A percentile compares a stretch with the other conserved stretches of the same genome.
Conservation (phyloP, 1,140 invertebrate genomes). For the Trinorchestia longiramus region DNA sequence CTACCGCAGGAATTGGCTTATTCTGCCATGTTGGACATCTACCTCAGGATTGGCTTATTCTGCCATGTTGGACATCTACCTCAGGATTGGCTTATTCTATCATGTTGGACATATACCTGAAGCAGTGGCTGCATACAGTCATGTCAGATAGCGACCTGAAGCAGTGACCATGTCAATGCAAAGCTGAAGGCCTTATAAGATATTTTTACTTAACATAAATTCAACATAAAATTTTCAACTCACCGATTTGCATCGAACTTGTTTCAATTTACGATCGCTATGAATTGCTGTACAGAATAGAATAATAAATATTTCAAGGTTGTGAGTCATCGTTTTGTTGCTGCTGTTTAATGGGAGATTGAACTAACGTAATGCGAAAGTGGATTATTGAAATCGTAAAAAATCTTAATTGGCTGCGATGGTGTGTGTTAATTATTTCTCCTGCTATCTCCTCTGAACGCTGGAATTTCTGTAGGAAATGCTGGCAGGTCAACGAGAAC, state of each 20-base stretch:
- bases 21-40: no score
- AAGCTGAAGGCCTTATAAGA: background rate
- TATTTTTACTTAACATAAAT: background rate
- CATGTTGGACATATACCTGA: no score
- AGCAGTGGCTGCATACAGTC: background rate
- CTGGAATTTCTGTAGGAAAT: background rate
- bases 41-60: no score
- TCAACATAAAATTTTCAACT: background rate
- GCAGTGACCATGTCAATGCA: no score
- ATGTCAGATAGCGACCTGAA: background rate
- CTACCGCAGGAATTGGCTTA: no score
- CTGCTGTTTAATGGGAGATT: background rate
- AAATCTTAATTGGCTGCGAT: background rate
- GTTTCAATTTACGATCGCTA: background rate
- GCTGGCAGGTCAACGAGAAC: no score
- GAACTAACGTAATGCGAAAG: background rate
- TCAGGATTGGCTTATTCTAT: no score
- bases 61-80: no score
- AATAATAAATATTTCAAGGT: background rate
- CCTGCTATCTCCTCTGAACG: background rate
- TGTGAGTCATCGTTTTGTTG: background rate
- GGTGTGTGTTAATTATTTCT: background rate
- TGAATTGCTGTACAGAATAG: background rate
- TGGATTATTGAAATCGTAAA: background rate
- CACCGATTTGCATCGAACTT: background rate